phyloP scores from a whole-genome alignment of 2,888 invertebrate species.

The Tinea trinotella region DNA sequence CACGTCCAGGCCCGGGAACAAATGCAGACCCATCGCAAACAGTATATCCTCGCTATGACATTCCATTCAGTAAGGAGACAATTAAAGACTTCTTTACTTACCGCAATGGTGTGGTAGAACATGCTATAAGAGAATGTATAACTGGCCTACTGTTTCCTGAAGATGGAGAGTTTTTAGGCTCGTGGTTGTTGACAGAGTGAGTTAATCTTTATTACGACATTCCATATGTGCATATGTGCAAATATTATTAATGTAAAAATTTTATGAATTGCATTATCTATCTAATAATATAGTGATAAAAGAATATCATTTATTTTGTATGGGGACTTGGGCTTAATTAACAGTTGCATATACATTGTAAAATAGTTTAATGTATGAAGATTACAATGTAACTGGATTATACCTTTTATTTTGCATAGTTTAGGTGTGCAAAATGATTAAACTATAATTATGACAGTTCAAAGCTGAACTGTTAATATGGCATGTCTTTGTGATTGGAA shows the following conservation, averaged over 20 bases:
- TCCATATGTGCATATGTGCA: background rate
- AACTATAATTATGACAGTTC: no score
- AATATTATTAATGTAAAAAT: no score
- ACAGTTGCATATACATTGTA: no score
- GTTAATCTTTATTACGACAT: slow-evolving; percentile 30
- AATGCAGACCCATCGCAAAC: slow-evolving; percentile 40
- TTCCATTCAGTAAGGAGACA: slow-evolving; percentile 67
- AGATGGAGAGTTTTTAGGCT: slow-evolving; percentile 80
- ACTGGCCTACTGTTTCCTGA: slow-evolving; percentile 75
- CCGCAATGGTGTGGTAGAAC: slow-evolving; percentile 80
- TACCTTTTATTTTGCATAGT: no score
- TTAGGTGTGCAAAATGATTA: no score
- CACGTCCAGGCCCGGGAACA: slow-evolving; percentile 20
- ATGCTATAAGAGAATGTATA: slow-evolving; percentile 80
- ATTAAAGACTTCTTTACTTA: slow-evolving; percentile 81
- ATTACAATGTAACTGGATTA: no score
- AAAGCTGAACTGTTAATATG: no score
- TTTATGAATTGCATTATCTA: background rate
- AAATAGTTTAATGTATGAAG: no score
- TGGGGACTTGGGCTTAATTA: no score
- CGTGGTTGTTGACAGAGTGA: slow-evolving; percentile 88
- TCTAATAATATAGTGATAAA: no score
- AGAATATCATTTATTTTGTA: no score
- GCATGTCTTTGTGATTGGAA: no score
- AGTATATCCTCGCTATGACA: slow-evolving; percentile 57